These are phyloP conservation scores for Rhinatrema bivittatum DNA, from an alignment of 2,797 vertebrate genomes.

Conservation along the genomic window DNA sequence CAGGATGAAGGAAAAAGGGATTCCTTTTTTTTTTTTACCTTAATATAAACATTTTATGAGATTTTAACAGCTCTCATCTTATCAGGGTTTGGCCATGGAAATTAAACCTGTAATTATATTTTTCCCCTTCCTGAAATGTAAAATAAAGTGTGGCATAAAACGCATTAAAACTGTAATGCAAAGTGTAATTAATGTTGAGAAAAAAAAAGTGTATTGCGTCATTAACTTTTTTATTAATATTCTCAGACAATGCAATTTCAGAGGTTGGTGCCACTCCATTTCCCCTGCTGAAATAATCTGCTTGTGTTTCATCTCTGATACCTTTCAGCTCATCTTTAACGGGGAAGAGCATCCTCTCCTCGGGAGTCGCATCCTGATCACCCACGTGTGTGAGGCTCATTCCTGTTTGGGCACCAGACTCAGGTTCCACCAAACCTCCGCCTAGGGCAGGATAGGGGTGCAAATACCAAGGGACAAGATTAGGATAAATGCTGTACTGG, in stretches of 20 bases:
- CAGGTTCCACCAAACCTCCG: too few relatives aligned
- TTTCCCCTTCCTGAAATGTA: constrained; percentile 49
- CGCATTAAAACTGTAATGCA: constrained; percentile 56
- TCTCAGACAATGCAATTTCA: constrained; percentile 54
- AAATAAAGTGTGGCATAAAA: constrained; percentile 56
- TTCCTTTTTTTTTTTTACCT: constrained; percentile 51
- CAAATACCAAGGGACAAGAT: too few relatives aligned
- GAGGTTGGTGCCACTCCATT: constrained; percentile 58
- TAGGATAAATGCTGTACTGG: too few relatives aligned
- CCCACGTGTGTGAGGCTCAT: constrained; percentile 46
- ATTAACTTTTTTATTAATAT: constrained; percentile 63
- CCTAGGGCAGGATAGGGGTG: too few relatives aligned
- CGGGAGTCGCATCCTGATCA: constrained; percentile 46
- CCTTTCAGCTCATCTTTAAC: constrained; percentile 55
- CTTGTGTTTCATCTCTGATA: constrained; percentile 48
- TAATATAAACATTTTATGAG: constrained; percentile 56
- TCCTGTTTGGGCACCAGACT: too few relatives aligned
- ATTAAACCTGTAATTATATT: constrained; percentile 57
- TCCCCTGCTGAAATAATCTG: constrained; percentile 55
- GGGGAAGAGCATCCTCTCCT: constrained; percentile 46
- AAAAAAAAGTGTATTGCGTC: constrained; percentile 57
- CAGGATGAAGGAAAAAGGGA: constrained; percentile 35
- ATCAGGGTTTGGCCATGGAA: constrained; percentile 51
- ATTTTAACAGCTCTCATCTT: constrained; percentile 57
- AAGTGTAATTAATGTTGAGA: constrained; percentile 60